Evolutionary conservation across 2,888 invertebrate genomes (phyloP).

Genomic region (Latheticus oryzae): DNA sequence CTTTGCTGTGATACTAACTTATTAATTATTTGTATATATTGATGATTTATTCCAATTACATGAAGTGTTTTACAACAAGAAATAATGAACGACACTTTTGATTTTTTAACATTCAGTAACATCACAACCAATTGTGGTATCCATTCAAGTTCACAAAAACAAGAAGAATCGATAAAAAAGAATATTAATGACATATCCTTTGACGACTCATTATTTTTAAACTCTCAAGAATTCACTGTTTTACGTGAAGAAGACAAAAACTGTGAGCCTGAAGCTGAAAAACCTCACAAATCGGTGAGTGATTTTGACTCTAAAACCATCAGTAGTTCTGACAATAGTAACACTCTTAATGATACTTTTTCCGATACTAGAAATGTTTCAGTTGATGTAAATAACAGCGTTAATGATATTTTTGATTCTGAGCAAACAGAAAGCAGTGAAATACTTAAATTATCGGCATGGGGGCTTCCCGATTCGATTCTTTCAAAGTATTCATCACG

Average conservation of each 20-base stretch:
- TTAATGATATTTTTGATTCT: not conserved
- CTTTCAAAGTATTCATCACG: conserved; percentile 75
- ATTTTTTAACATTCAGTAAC: conserved; percentile 52
- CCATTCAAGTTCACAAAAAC: conserved; percentile 9
- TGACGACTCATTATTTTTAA: conserved; percentile 55
- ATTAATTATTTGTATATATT: conserved; percentile 1
- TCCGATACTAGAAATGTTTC: no score
- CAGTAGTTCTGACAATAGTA: not conserved
- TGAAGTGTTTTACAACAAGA: not conserved
- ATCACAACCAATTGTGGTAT: conserved; percentile 26
- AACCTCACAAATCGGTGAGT: not conserved
- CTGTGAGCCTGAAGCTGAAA: conserved; percentile 10
- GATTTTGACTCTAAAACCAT: conserved; percentile 1
- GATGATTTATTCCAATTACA: conserved; percentile 1
- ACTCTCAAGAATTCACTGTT: conserved; percentile 25
- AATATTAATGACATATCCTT: conserved; percentile 50
- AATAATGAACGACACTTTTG: conserved; percentile 54
- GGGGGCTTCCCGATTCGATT: conserved; percentile 79
- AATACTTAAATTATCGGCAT: conserved; percentile 59
- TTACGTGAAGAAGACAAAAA: conserved; percentile 14
- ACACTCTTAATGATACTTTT: not conserved
- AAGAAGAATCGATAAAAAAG: conserved; percentile 21
- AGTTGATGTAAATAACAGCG: not conserved
- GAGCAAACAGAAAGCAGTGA: conserved; percentile 1
- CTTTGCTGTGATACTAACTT: conserved; percentile 17